Conservation (phyloP, 2,113 vertebrate species). For the Apus apus region DNA sequence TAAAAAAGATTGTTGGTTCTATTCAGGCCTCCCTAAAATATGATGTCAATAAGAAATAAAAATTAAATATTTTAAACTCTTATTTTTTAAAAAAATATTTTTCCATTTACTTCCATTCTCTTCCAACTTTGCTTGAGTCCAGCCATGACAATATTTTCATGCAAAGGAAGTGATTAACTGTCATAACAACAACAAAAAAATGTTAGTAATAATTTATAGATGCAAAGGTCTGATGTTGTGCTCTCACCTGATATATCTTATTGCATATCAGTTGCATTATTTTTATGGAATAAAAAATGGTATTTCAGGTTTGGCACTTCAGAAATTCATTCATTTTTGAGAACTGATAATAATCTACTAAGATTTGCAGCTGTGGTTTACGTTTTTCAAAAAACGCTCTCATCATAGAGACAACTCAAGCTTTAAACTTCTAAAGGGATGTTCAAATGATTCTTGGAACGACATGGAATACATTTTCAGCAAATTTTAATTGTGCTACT, state of each 20-base stretch:
- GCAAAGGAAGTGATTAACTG: neutral
- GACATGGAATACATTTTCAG: neutral
- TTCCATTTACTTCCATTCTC: neutral
- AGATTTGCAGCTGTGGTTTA: neutral
- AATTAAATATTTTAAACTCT: neutral
- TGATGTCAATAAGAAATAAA: neutral
- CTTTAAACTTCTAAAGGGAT: neutral
- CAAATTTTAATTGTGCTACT: neutral
- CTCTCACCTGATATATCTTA: neutral
- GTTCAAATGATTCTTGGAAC: neutral
- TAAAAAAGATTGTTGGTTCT: neutral
- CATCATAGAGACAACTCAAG: neutral
- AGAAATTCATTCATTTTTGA: neutral
- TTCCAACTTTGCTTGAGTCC: neutral
- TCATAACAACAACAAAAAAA: neutral
- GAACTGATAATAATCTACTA: neutral
- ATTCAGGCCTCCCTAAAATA: neutral
- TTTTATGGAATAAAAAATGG: neutral
- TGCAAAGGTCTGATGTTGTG: neutral
- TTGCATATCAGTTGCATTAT: neutral
- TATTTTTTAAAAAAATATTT: neutral
- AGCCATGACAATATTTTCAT: neutral
- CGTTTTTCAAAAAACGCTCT: neutral
- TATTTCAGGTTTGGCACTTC: neutral
- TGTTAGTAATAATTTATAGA: neutral